Evolutionary conservation across 2,113 vertebrate genomes (phyloP).

Genomic region (Apodemus sylvaticus): DNA sequence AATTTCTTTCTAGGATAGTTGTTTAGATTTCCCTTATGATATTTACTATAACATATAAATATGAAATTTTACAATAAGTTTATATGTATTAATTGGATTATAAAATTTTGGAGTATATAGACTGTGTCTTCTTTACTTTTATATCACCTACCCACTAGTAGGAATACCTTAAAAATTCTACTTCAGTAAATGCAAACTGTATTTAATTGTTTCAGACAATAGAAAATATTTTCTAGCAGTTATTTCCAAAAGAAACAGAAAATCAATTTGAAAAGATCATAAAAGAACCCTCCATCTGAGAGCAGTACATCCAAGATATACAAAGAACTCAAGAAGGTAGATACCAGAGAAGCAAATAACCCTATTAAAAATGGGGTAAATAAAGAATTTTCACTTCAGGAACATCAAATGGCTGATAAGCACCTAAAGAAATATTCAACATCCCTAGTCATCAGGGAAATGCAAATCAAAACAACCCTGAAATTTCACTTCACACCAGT

Average conservation of each 20-base stretch:
- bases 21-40: background rate
- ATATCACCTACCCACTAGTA: background rate
- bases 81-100: background rate
- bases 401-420: no score
- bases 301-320: no score
- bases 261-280: background rate
- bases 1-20: background rate
- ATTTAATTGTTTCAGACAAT: background rate
- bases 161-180: background rate
- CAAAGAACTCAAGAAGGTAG: no score
- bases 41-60: background rate
- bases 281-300: background rate
- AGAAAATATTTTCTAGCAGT: background rate
- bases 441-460: no score
- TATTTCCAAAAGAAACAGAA: background rate
- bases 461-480: no score
- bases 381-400: no score
- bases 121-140: background rate
- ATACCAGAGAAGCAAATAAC: no score
- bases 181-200: background rate
- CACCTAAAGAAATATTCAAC: no score
- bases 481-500: no score
- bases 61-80: background rate
- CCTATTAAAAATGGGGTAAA: no score
- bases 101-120: background rate